Evolutionary conservation across 2,797 vertebrate genomes (phyloP).

Genomic region (Onychomys arenicola): DNA sequence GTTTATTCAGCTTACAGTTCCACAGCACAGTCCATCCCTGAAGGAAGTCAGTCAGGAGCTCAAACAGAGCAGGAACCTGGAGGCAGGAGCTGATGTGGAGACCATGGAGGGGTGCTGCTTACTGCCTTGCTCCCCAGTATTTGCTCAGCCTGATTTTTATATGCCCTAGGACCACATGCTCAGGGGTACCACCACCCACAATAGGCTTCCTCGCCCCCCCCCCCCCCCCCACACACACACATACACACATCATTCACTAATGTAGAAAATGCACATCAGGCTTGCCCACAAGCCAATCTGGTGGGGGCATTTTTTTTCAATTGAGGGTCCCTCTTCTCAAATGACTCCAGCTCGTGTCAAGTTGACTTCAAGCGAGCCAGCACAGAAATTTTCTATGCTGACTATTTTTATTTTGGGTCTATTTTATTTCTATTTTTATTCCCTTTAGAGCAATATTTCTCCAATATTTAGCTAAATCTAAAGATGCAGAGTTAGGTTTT

Average conservation of each 20-base stretch:
- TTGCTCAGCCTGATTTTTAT: not conserved
- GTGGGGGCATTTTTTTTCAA: not conserved
- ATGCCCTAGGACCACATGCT: not conserved
- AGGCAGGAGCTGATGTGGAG: not conserved
- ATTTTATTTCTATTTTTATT: not conserved
- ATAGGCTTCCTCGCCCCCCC: accelerated
- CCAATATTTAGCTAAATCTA: not conserved
- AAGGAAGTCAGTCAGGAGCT: too few species aligned
- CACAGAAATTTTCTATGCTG: not conserved
- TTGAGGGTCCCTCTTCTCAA: too few species aligned
- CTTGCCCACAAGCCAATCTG: not conserved
- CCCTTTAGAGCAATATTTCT: not conserved
- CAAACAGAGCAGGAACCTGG: not conserved
- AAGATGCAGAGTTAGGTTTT: not conserved
- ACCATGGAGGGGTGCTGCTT: not conserved
- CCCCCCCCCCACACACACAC: not conserved
- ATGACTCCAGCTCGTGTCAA: not conserved
- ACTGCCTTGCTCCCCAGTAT: not conserved
- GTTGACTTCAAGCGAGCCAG: not conserved
- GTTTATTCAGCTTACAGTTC: not conserved
- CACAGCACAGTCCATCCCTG: too few species aligned
- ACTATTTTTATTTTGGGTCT: too few species aligned
- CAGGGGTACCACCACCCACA: not conserved
- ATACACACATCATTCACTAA: not conserved
- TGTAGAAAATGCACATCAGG: too few species aligned